These are phyloP conservation scores for Heptranchias perlo DNA, from an alignment of 2,113 vertebrate species.

Conservation along the genomic window DNA sequence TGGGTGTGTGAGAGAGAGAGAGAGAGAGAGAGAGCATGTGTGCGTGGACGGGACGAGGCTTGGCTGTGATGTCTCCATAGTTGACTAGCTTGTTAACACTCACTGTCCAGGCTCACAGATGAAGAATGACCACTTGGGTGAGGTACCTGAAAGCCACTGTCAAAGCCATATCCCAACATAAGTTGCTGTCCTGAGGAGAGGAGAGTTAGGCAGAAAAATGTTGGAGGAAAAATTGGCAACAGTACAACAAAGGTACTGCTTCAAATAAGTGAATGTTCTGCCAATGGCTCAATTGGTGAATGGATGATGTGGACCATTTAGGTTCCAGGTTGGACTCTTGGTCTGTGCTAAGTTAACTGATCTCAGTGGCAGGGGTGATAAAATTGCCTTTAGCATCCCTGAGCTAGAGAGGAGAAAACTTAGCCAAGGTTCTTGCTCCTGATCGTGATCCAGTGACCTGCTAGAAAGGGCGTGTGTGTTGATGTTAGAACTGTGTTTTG, in stretches of 20 bases:
- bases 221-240: background rate
- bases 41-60: too few relatives aligned
- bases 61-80: too few relatives aligned
- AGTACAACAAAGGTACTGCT: background rate
- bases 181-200: background rate
- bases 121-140: too few relatives aligned
- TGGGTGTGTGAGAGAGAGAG: too few relatives aligned
- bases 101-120: background rate
- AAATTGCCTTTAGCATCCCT: background rate
- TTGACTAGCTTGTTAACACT: background rate
- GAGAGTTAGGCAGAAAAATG: background rate
- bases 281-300: background rate
- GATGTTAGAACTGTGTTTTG: background rate
- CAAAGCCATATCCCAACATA: background rate
- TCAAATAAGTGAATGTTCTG: background rate
- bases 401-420: background rate
- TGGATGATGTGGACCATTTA: too few relatives aligned
- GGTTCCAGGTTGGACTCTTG: too few relatives aligned
- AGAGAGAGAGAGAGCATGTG: too few relatives aligned
- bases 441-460: background rate
- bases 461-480: background rate
- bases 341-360: background rate
- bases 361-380: background rate
- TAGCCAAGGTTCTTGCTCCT: background rate
- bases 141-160: background rate